phyloP scores from a whole-genome alignment of 2,113 vertebrate species.

The Notiomystis cincta region DNA sequence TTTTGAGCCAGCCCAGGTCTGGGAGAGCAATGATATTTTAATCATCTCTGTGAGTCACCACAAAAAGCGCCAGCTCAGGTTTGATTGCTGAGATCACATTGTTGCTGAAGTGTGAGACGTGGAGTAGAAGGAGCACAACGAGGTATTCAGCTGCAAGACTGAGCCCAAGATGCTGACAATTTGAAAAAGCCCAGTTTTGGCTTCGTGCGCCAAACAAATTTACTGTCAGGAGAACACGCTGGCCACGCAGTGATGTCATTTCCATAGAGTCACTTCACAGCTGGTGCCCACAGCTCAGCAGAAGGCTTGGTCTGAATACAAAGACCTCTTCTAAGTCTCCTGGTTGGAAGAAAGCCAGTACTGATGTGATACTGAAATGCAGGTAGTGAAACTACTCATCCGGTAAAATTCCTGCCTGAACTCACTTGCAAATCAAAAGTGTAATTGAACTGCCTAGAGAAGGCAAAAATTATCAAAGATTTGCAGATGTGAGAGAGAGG shows the following conservation, averaged over 20 bases:
- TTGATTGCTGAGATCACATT: background rate
- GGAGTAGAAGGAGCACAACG: background rate
- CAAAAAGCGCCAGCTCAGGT: background rate
- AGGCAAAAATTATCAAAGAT: background rate
- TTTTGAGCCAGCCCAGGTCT: background rate
- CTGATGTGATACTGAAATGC: background rate
- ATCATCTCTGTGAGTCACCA: slow-evolving; percentile 19
- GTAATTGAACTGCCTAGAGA: background rate
- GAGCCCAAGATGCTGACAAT: slow-evolving; percentile 27
- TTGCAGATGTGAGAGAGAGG: background rate
- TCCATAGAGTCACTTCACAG: background rate
- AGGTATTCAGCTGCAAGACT: background rate
- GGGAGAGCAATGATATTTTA: slow-evolving; percentile 2
- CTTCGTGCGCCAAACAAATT: background rate
- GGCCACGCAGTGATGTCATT: background rate
- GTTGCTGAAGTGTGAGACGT: background rate
- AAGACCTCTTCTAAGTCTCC: background rate
- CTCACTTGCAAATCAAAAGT: background rate
- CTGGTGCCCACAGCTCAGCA: background rate
- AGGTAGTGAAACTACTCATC: background rate
- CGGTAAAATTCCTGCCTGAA: background rate
- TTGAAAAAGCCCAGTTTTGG: background rate
- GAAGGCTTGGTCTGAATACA: background rate
- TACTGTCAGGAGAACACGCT: background rate
- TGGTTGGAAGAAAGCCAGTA: background rate